Conservation (phyloP, 2,113 vertebrate genomes). For the Sporophila hypoxantha region DNA sequence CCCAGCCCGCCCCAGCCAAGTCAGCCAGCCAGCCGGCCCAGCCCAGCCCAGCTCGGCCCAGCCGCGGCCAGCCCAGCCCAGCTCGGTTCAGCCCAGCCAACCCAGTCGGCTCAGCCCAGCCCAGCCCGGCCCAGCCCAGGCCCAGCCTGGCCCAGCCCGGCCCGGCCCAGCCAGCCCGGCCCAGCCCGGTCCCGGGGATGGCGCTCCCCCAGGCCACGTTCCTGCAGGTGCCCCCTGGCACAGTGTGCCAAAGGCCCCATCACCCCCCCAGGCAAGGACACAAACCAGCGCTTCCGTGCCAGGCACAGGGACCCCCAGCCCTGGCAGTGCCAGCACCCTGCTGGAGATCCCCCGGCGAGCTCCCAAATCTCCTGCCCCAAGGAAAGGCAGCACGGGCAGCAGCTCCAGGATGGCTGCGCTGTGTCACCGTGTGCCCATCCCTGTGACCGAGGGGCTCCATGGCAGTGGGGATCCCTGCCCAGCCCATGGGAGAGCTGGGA, state of each 20-base stretch:
- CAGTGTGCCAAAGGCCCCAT: neutral
- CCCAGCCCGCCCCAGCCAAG: too few species aligned
- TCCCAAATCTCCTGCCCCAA: neutral
- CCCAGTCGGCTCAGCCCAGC: too few species aligned
- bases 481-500: neutral
- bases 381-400: neutral
- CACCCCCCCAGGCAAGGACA: neutral
- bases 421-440: neutral
- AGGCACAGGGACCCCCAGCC: neutral
- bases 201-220: neutral
- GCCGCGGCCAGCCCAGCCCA: too few species aligned
- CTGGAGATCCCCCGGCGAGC: neutral
- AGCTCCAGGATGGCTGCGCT: neutral
- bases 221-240: neutral
- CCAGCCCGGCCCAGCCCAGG: neutral
- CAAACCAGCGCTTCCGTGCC: neutral
- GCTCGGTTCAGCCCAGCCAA: too few species aligned
- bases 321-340: neutral
- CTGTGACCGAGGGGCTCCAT: accelerated
- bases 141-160: neutral
- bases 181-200: neutral
- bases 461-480: too few species aligned
- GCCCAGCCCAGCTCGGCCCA: too few species aligned
- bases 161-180: neutral
- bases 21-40: too few species aligned